A percentile compares a stretch with the other conserved stretches of the same genome.
These are phyloP conservation scores for Accipiter virgatus DNA, from an alignment of 2,113 vertebrate genomes.

Conservation along the genomic window DNA sequence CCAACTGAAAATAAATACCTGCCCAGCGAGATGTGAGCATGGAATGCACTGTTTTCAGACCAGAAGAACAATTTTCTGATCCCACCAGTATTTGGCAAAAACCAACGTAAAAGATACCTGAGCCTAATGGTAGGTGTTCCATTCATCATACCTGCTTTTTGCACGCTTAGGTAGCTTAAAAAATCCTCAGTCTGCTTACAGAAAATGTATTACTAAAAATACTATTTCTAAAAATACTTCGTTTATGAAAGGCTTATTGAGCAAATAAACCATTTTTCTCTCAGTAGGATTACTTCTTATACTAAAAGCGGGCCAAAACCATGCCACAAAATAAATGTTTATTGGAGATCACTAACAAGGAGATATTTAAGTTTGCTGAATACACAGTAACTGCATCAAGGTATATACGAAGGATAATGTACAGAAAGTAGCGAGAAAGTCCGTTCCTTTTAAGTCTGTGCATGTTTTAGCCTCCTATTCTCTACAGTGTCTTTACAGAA, in stretches of 20 bases:
- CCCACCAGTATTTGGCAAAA: neutral
- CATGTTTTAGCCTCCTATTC: neutral
- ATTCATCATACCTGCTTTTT: neutral
- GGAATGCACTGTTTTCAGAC: neutral
- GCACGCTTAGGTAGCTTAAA: neutral
- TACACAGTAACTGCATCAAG: neutral
- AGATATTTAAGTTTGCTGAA: constrained; percentile 1
- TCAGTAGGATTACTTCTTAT: constrained; percentile 50
- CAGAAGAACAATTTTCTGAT: neutral
- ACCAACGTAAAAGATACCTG: neutral
- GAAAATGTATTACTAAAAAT: constrained; percentile 24
- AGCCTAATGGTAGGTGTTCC: neutral
- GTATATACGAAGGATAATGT: neutral
- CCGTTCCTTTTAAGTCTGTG: neutral
- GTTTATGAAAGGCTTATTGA: constrained; percentile 40
- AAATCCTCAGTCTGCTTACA: neutral
- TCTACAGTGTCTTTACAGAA: neutral
- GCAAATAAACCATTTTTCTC: constrained; percentile 40
- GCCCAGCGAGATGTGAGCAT: rapidly evolving
- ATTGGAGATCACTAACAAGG: neutral
- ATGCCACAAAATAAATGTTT: constrained; percentile 58
- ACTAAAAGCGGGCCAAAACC: constrained; percentile 16
- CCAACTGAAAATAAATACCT: neutral
- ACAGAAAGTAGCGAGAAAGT: neutral
- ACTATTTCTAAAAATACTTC: constrained; percentile 27